Evolutionary conservation across 2,113 vertebrate species (phyloP).

Genomic region (human): GRCh38 chr1:87528001-87528500

Average conservation of each 20-base stretch:
- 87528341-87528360: background rate
- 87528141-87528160: constrained; percentile 72
- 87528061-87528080: constrained; percentile 59
- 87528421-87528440: background rate
- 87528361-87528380: background rate
- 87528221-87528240: background rate
- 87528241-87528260: background rate
- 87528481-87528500: no score
- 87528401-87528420: background rate
- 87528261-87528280: background rate
- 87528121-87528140: constrained; percentile 63
- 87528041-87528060: constrained; percentile 51
- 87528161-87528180: constrained; percentile 75
- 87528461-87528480: background rate
- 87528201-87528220: constrained; percentile 60
- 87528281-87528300: constrained; percentile 30
- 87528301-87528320: constrained; percentile 25
- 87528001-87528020: background rate
- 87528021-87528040: constrained; percentile 31
- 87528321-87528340: constrained; percentile 31
- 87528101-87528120: constrained; percentile 69
- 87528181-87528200: constrained; percentile 71
- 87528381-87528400: background rate
- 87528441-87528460: background rate
- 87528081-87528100: constrained; percentile 70